phyloP scores from a whole-genome alignment of 2,113 vertebrate species.

The Orthochromis indermauri region DNA sequence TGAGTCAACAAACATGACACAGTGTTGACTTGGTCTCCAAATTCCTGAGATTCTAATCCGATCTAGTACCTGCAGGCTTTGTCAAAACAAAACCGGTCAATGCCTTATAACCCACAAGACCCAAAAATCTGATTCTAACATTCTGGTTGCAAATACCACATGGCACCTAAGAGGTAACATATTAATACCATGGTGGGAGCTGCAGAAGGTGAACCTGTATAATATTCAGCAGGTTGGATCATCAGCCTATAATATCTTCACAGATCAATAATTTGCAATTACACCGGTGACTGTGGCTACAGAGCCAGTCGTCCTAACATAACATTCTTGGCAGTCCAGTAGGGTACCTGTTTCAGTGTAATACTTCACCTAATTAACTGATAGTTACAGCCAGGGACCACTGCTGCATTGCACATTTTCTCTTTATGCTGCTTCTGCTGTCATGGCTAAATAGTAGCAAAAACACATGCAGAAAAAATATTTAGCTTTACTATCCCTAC shows the following conservation, averaged over 20 bases:
- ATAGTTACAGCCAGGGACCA: not conserved
- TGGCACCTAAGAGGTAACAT: not conserved
- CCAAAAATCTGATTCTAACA: not conserved
- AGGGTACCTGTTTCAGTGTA: not conserved
- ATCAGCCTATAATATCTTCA: not conserved
- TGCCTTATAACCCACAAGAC: not conserved
- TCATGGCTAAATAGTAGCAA: not conserved
- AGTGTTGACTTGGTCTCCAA: not conserved
- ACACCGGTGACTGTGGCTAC: not conserved
- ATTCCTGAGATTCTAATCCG: not conserved
- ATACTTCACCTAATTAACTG: not conserved
- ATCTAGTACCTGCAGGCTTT: not conserved
- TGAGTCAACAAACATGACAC: not conserved
- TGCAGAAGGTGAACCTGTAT: not conserved
- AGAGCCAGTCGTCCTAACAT: accelerated
- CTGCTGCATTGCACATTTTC: not conserved
- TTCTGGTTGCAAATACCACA: not conserved
- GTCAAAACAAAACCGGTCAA: not conserved
- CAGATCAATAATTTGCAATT: not conserved
- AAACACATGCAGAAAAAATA: not conserved
- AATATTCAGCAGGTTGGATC: not conserved
- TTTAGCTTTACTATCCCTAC: not conserved
- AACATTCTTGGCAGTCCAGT: not conserved
- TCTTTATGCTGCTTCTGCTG: not conserved
- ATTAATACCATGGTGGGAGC: not conserved